Base-by-base conservation (phyloP, 2,113 vertebrate genomes). In the Atrichornis clamosus region DNA sequence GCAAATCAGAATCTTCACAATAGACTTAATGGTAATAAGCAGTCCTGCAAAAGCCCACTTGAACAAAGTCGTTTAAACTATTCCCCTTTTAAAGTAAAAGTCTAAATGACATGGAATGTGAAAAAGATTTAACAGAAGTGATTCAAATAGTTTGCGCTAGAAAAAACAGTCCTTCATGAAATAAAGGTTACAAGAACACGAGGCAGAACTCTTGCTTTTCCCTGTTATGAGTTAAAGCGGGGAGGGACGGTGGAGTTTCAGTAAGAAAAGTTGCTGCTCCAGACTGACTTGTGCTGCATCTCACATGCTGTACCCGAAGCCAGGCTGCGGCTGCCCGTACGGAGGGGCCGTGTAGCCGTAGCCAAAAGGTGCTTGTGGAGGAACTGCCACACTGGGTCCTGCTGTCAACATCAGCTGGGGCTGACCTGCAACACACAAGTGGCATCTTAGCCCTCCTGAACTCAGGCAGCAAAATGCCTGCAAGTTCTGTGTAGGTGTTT, bases 371-470 rank as follows among this genome's bases (percentile, higher is more conserved):
- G 99, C 99, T 97, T 99, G 99, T 6, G 99, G 98, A 84, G 99
- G 97, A 92, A 99, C 99, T 12, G 99, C 98, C 7, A 99, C 99
- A 49, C 98, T 99, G 97, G 99, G 99, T 95, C 99, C 99, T 4
- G 99, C 99, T 76, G 99, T 99, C 97, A 99, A 97, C 99, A 99
- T 99, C 67, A 99, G 98, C 97, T 99, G 99, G 13, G 99, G 99
- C 90, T 99, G 99, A 97, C 99, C 99, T 99, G 96, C 37, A 87
- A 92, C 56, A 92, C 73, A 80, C 18, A 92, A 84, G 3, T 9
- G 27, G 44, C 41, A 52, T 1, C 53, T 74, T 50, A 50, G 90
- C 3, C 35, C 60, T 55, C 3, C 5, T 0, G 13, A 7, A 3
- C 44, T 0, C 1, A 16, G 32, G 33, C 75, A 9, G 65, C 15